These are phyloP conservation scores for Syrrhaptes paradoxus DNA, from an alignment of 2,113 vertebrate species.

Conservation along the genomic window DNA sequence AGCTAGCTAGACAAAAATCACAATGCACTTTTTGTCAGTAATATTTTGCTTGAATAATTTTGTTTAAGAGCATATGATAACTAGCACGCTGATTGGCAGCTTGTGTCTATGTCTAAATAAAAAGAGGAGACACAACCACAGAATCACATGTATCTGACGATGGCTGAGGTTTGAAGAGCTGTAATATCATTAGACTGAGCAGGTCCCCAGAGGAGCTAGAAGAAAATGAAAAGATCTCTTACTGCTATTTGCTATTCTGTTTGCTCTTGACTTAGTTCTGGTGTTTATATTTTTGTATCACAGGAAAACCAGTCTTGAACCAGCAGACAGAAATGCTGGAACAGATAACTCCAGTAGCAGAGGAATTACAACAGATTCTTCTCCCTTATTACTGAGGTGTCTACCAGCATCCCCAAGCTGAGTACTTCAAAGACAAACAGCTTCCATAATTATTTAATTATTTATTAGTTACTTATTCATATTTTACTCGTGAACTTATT, in stretches of 20 bases:
- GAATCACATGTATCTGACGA: background rate
- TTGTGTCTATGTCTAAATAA: background rate
- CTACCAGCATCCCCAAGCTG: background rate
- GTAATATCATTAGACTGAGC: background rate
- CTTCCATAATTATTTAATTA: conserved; percentile 7
- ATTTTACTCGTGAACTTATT: background rate
- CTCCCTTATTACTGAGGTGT: background rate
- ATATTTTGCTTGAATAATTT: background rate
- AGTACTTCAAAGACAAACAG: conserved; percentile 37
- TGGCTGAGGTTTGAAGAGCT: background rate
- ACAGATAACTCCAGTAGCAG: background rate
- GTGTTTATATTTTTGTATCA: conserved; percentile 14
- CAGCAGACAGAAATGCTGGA: background rate
- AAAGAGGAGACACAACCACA: background rate
- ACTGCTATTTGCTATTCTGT: conserved; percentile 11
- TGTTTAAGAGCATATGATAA: background rate
- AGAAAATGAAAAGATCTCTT: background rate
- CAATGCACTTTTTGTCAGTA: background rate
- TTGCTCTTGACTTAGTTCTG: conserved; percentile 14
- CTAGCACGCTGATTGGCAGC: background rate
- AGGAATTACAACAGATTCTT: conserved; percentile 1
- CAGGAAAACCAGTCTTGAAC: conserved; percentile 13
- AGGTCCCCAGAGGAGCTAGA: background rate
- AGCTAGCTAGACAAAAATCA: background rate
- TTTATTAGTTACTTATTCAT: background rate